Conservation (phyloP, 30 jellyfish, hydroid and myxozoan species). For the Nemopilema nomurai region DNA sequence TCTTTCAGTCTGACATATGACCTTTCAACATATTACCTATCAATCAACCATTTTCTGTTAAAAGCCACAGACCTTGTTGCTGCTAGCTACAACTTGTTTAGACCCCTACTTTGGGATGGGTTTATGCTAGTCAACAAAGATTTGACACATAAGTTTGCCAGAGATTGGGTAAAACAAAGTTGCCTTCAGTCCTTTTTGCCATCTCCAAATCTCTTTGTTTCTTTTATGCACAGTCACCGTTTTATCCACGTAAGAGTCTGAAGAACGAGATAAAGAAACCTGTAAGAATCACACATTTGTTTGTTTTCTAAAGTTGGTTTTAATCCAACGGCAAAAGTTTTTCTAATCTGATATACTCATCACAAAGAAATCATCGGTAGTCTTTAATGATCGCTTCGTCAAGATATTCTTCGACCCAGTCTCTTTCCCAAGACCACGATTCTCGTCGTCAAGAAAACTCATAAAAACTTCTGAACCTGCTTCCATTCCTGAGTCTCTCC, state of each 20-base stretch:
- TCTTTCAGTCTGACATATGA: too few relatives aligned
- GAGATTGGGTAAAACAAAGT: background rate
- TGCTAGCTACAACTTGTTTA: too few relatives aligned
- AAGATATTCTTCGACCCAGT: background rate
- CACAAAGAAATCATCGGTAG: background rate
- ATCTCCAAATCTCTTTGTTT: slow-evolving; percentile 14
- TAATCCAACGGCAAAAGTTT: background rate
- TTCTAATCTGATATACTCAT: background rate
- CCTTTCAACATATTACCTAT: too few relatives aligned
- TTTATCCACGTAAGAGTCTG: slow-evolving; percentile 46
- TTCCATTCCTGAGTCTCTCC: background rate
- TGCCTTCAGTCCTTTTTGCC: background rate
- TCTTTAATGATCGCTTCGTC: too few relatives aligned
- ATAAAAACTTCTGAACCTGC: too few relatives aligned
- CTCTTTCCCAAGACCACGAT: background rate
- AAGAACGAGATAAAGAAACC: slow-evolving; percentile 66
- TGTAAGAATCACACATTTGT: slow-evolving; percentile 33
- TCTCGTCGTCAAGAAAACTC: too few relatives aligned
- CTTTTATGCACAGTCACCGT: slow-evolving; percentile 67
- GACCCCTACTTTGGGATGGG: too few relatives aligned
- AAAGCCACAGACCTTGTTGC: too few relatives aligned
- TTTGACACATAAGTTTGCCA: too few relatives aligned
- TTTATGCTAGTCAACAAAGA: too few relatives aligned
- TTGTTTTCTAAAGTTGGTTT: background rate
- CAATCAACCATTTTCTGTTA: too few relatives aligned